Evolutionary conservation across 23 tunicate genomes (phyloP).

Genomic region (Aplidium turbinatum): DNA sequence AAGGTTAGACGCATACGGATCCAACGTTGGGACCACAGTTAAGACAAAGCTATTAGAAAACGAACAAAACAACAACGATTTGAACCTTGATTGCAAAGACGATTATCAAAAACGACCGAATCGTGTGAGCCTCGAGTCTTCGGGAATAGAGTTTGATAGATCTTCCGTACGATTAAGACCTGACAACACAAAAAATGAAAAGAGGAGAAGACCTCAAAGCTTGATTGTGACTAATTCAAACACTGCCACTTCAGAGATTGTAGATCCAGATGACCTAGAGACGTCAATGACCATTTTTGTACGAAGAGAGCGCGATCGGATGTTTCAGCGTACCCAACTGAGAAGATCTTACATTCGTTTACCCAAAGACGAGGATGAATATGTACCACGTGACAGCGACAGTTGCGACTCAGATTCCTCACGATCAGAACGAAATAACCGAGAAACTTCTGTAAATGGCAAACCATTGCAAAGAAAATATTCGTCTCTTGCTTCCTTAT

Average conservation of each 20-base stretch:
- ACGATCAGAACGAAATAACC: too few relatives aligned
- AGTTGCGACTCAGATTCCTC: not conserved
- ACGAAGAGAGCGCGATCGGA: slow-evolving; percentile 36
- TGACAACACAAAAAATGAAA: too few relatives aligned
- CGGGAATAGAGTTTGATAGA: not conserved
- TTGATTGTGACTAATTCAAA: slow-evolving; percentile 17
- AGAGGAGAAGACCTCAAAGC: slow-evolving; percentile 33
- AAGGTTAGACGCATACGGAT: slow-evolving; percentile 28
- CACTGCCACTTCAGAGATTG: slow-evolving; percentile 1
- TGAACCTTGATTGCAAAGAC: not conserved
- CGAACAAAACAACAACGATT: not conserved
- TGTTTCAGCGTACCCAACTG: slow-evolving; percentile 55
- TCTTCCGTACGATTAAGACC: not conserved
- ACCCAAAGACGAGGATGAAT: slow-evolving; percentile 4
- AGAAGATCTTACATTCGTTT: slow-evolving; percentile 48
- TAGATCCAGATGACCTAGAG: slow-evolving; percentile 37
- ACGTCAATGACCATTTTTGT: slow-evolving; percentile 34
- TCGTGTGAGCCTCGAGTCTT: not conserved
- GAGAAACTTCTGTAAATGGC: not conserved
- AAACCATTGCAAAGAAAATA: not conserved
- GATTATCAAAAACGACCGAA: not conserved
- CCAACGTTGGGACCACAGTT: not conserved
- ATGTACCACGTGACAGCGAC: not conserved
- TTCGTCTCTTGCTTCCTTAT: slow-evolving; percentile 38
- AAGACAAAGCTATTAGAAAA: too few relatives aligned